A percentile compares a stretch with the other conserved stretches of the same genome.
Conservation (phyloP, 2,888 invertebrate species). For the Endotricha flammealis region DNA sequence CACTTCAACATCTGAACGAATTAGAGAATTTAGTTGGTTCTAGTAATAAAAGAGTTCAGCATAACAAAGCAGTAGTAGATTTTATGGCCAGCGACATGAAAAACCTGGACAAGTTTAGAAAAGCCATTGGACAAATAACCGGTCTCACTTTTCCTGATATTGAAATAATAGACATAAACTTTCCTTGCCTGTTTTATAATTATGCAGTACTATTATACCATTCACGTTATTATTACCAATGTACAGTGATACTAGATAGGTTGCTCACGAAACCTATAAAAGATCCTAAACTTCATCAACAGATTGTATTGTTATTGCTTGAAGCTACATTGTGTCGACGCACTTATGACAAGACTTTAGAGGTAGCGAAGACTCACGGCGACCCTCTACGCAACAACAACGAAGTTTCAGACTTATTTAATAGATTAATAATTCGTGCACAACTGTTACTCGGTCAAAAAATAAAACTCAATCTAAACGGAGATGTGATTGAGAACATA, state of each 20-base stretch:
- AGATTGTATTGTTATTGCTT: constrained; percentile 54
- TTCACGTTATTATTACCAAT: constrained; percentile 84
- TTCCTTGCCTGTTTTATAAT: constrained; percentile 82
- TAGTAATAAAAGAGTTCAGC: constrained; percentile 85
- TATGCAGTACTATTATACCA: constrained; percentile 88
- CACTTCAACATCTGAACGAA: constrained; percentile 81
- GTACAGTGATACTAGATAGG: constrained; percentile 67
- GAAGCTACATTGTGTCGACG: constrained; percentile 66
- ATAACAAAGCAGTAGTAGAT: constrained; percentile 91
- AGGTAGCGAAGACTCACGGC: constrained; percentile 54
- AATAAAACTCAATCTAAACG: constrained; percentile 45
- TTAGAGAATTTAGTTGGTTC: constrained; percentile 78
- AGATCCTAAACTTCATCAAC: constrained; percentile 54
- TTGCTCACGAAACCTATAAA: constrained; percentile 54
- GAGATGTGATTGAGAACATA: constrained; percentile 64
- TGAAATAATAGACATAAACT: constrained; percentile 51
- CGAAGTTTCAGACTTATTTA: constrained; percentile 53
- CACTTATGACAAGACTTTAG: constrained; percentile 61
- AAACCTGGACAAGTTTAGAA: constrained; percentile 85
- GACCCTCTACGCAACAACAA: constrained; percentile 50
- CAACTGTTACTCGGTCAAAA: constrained; percentile 55
- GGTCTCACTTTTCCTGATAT: constrained; percentile 68
- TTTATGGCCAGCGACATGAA: constrained; percentile 86
- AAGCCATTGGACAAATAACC: constrained; percentile 80
- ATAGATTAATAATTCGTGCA: constrained; percentile 59